Percentiles rank a stretch among this genome's conserved stretches.
Conservation (phyloP, 1,140 invertebrate species). For the Uloborus diversus region DNA sequence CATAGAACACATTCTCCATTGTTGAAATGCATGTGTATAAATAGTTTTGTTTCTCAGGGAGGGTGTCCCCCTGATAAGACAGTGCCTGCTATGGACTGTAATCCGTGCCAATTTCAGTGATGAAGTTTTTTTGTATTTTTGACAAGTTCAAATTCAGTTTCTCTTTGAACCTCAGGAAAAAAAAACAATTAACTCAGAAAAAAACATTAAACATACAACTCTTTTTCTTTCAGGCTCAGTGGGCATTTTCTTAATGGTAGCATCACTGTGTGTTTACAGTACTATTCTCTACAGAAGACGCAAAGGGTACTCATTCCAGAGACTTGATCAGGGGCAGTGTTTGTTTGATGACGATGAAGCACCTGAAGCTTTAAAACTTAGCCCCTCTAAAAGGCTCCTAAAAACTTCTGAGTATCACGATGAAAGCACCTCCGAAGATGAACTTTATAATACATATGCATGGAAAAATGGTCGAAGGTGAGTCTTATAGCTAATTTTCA, state of each 20-base stretch:
- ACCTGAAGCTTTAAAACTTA: not conserved
- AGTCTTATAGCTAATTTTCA: no score
- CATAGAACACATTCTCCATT: no score
- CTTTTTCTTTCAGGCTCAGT: constrained; percentile 36
- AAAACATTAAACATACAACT: no score
- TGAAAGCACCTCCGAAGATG: constrained; percentile 57
- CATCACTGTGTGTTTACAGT: constrained; percentile 33
- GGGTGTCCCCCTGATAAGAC: no score
- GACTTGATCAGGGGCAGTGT: constrained; percentile 39
- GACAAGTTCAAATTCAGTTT: no score
- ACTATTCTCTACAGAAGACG: constrained; percentile 11
- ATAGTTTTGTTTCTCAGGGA: no score
- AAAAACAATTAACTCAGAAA: no score
- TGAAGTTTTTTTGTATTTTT: no score
- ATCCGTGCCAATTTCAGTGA: no score
- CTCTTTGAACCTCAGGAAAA: no score
- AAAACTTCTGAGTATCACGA: constrained; percentile 44
- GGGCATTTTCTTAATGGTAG: constrained; percentile 22
- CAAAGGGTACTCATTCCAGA: constrained; percentile 34
- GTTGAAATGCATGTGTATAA: no score
- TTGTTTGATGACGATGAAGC: constrained; percentile 49
- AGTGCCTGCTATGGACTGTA: no score
- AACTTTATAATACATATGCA: constrained; percentile 57
- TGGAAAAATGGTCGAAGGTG: constrained; percentile 50
- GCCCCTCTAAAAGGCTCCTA: not conserved